These are phyloP conservation scores for Aromia moschata DNA, from an alignment of 2,888 invertebrate genomes.

Conservation along the genomic window DNA sequence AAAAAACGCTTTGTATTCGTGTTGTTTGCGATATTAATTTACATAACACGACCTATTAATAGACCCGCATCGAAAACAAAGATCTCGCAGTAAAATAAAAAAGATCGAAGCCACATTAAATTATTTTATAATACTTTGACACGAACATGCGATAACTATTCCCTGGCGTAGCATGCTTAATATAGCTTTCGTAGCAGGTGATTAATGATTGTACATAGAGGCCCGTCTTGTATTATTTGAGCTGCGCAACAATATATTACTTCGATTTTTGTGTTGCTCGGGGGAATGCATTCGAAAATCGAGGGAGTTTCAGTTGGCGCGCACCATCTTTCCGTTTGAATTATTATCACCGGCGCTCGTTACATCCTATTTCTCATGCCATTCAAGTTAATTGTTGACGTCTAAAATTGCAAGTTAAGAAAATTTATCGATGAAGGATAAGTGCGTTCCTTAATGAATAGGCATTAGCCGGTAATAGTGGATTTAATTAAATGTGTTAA, in stretches of 20 bases:
- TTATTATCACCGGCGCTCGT: neutral
- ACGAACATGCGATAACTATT: conserved; percentile 39
- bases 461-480: neutral
- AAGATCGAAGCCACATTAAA: conserved; percentile 27
- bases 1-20: conserved; percentile 14
- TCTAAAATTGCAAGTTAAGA: neutral
- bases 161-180: conserved; percentile 36
- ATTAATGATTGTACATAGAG: conserved; percentile 21
- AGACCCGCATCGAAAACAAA: conserved; percentile 24
- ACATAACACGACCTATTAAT: conserved; percentile 27
- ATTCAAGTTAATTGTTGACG: neutral
- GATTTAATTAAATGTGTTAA: neutral
- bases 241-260: conserved; percentile 23
- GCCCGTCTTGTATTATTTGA: conserved; percentile 23
- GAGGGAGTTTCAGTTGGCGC: neutral
- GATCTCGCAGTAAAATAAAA: conserved; percentile 27
- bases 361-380: neutral
- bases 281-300: conserved; percentile 6
- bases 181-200: conserved; percentile 36
- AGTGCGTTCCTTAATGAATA: neutral
- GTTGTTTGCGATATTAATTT: conserved; percentile 23
- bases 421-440: neutral
- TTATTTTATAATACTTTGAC: conserved; percentile 30
- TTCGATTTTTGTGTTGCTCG: conserved; percentile 5
- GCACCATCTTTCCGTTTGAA: neutral